Conservation (phyloP, 2,113 vertebrate species). For the Edolisoma coerulescens region DNA sequence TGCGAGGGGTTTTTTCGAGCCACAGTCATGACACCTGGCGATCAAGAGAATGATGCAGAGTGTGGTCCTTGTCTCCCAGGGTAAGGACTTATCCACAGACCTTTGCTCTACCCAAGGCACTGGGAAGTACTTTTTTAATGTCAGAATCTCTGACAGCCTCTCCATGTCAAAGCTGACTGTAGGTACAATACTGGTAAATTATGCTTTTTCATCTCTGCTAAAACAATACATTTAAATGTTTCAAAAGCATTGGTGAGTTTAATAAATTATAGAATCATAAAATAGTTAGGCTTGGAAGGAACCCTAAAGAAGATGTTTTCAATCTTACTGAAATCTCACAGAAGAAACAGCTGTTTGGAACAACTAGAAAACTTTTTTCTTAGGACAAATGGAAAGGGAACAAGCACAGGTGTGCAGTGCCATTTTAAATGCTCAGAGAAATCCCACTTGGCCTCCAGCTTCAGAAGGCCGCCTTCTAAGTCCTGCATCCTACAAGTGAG, state of each 20-base stretch:
- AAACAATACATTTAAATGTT: not conserved
- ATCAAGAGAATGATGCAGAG: slow-evolving; percentile 89
- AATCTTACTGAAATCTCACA: not conserved
- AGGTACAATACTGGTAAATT: not conserved
- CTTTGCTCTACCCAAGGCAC: not conserved
- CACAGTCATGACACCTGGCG: slow-evolving; percentile 83
- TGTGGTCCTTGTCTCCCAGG: slow-evolving; percentile 93
- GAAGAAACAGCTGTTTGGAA: not conserved
- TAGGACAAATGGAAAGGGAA: not conserved
- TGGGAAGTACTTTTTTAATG: not conserved
- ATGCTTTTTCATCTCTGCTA: not conserved
- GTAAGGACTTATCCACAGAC: slow-evolving; percentile 58
- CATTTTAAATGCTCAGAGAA: not conserved
- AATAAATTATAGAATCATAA: not conserved
- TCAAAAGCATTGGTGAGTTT: not conserved
- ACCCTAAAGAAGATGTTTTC: not conserved
- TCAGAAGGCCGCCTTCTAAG: not conserved
- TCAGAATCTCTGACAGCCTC: not conserved
- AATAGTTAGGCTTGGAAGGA: not conserved
- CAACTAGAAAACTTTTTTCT: not conserved
- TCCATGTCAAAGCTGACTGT: not conserved
- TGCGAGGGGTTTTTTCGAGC: slow-evolving; percentile 91
- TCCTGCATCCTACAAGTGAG: not conserved
- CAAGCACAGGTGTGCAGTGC: not conserved
- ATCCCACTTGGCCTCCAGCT: not conserved